Percentiles rank a stretch among this genome's conserved stretches.
Evolutionary conservation across 2,888 invertebrate species (phyloP).

Genomic region (Timandra comae): DNA sequence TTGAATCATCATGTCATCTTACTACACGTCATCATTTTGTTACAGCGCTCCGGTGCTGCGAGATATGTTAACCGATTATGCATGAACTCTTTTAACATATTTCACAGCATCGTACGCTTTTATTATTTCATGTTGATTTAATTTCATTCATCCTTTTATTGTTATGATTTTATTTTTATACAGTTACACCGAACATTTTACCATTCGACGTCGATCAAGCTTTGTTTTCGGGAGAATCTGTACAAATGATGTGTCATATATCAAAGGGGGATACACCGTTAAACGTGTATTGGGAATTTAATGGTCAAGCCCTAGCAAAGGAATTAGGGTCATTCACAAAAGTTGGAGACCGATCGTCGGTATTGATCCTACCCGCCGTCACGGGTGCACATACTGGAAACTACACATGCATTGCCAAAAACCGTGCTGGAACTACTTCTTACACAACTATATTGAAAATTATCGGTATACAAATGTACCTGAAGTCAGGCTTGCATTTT

Average conservation of each 20-base stretch:
- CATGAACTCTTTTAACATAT: conserved; percentile 56
- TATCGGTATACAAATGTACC: conserved; percentile 52
- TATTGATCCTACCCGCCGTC: conserved; percentile 70
- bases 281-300: conserved; percentile 79
- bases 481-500: conserved; percentile 19
- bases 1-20: conserved; percentile 31
- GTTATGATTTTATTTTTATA: conserved; percentile 24
- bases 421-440: conserved; percentile 68
- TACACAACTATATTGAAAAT: conserved; percentile 72
- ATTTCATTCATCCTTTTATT: conserved; percentile 27
- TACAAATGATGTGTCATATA: conserved; percentile 79
- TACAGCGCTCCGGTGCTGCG: conserved; percentile 39
- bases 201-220: conserved; percentile 80
- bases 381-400: conserved; percentile 73
- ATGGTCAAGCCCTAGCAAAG: conserved; percentile 62
- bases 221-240: conserved; percentile 78
- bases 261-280: conserved; percentile 82
- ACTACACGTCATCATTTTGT: conserved; percentile 20
- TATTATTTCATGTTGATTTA: conserved; percentile 30
- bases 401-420: conserved; percentile 76
- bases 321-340: conserved; percentile 68
- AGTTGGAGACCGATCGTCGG: conserved; percentile 63
- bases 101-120: conserved; percentile 43
- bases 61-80: conserved; percentile 50
- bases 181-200: conserved; percentile 77